Conservation (phyloP, 2,113 vertebrate genomes). For the Heterocephalus glaber region DNA sequence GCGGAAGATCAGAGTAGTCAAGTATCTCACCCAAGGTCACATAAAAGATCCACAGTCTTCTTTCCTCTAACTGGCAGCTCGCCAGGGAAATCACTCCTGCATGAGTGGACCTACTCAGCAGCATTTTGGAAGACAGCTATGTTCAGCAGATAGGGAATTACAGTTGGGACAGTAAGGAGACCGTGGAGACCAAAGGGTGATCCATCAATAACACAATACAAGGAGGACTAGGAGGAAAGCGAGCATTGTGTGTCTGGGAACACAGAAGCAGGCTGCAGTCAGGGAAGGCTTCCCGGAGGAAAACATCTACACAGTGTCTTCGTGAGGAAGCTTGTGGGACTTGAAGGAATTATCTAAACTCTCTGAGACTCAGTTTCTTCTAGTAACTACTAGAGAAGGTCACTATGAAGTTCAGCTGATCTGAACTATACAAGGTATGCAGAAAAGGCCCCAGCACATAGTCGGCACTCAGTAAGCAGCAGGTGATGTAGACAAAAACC, state of each 20-base stretch:
- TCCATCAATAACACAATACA: background rate
- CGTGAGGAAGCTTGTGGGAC: background rate
- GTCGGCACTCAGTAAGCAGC: background rate
- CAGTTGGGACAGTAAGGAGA: background rate
- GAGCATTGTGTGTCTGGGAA: background rate
- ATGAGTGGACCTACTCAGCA: background rate
- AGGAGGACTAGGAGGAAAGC: background rate
- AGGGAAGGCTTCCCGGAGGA: conserved; percentile 40
- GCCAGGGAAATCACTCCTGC: background rate
- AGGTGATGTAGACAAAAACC: background rate
- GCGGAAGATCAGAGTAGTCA: background rate
- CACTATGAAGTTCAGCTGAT: background rate
- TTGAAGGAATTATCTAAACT: background rate
- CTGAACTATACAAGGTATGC: too few species aligned
- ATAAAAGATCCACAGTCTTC: background rate
- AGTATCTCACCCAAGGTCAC: background rate
- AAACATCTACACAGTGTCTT: too few species aligned
- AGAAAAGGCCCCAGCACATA: background rate
- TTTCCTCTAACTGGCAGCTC: background rate
- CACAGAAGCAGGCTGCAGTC: background rate
- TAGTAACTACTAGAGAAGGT: background rate
- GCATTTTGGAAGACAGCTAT: background rate
- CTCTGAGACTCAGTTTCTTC: conserved; percentile 7
- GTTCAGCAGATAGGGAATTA: background rate
- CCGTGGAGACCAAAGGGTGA: background rate